Conservation (phyloP, 2,888 invertebrate genomes). For the Augochlorella aurata region DNA sequence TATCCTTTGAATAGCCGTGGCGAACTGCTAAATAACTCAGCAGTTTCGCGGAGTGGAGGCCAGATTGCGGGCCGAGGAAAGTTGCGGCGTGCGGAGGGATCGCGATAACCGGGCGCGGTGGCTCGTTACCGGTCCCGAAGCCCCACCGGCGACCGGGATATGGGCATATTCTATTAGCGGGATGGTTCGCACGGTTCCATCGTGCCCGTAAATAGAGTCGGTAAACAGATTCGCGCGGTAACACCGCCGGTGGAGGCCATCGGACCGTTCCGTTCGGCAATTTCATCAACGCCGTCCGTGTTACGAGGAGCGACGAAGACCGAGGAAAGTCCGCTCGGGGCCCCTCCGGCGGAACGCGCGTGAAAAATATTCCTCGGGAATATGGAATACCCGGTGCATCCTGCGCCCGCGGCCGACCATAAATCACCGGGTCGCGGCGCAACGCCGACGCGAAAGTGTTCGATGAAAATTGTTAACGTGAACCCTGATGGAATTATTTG, state of each 20-base stretch:
- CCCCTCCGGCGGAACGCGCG: not conserved
- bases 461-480: not conserved
- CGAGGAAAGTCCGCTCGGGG: not conserved
- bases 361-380: not conserved
- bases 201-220: slow-evolving; percentile 65
- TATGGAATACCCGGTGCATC: not conserved
- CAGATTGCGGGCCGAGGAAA: slow-evolving; percentile 46
- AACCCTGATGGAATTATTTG: not conserved
- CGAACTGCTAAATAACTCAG: slow-evolving; percentile 34
- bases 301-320: slow-evolving; percentile 21
- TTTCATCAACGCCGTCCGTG: slow-evolving; percentile 59
- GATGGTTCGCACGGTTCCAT: slow-evolving; percentile 65
- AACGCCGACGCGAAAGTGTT: not conserved
- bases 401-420: not conserved
- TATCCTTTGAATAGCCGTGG: slow-evolving; percentile 31
- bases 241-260: slow-evolving; percentile 18
- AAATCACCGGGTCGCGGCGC: not conserved
- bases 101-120: slow-evolving; percentile 59
- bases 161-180: slow-evolving; percentile 73
- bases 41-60: slow-evolving; percentile 25
- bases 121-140: slow-evolving; percentile 60
- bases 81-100: slow-evolving; percentile 48
- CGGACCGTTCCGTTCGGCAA: slow-evolving; percentile 50
- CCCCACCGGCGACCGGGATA: slow-evolving; percentile 62
- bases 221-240: slow-evolving; percentile 63